Evolutionary conservation across 2,888 invertebrate genomes (phyloP), one percentile per base, ranked within the genome.

Genomic region (Aplocera efformata): DNA sequence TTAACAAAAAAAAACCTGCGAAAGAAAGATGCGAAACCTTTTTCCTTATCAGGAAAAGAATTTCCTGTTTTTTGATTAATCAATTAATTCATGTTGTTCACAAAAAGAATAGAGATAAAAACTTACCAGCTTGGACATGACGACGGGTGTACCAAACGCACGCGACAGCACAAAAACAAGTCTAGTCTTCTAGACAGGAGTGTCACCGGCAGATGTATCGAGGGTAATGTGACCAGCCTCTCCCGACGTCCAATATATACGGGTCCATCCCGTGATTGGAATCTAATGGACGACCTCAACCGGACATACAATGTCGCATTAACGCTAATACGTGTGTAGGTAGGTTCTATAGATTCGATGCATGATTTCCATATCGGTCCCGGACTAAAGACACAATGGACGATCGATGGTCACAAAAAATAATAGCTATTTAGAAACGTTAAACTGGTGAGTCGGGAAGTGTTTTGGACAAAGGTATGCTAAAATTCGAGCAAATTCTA

Each of bases 51-150:
- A n/a, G n/a, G n/a, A n/a, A n/a, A n/a, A n/a, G n/a, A n/a, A n/a
- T n/a, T n/a, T n/a, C n/a, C n/a, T n/a, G n/a, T n/a, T n/a, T n/a
- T n/a, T n/a, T n/a, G n/a, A n/a, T n/a, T n/a, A n/a, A n/a, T n/a
- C n/a, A n/a, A n/a, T n/a, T n/a, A n/a, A n/a, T n/a, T n/a, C n/a
- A n/a, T n/a, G n/a, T n/a, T n/a, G n/a, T n/a, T n/a, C n/a, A n/a
- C n/a, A n/a, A n/a, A n/a, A n/a, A n/a, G n/a, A n/a, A n/a, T n/a
- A n/a, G n/a, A n/a, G n/a, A n/a, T n/a, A n/a, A n/a, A n/a, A n/a
- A 58, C 84, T 82, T 58, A 86, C 86, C 79, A 81, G 54, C 64
- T 85, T 86, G 39, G 64, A 70, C 85, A 86, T 86, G 47, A 54
- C 72, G 66, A 46, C 35, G 21, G 42, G 32, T 42, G n/a, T n/a